phyloP scores from a whole-genome alignment of 2,888 invertebrate genomes.

The Camponotus fellah region DNA sequence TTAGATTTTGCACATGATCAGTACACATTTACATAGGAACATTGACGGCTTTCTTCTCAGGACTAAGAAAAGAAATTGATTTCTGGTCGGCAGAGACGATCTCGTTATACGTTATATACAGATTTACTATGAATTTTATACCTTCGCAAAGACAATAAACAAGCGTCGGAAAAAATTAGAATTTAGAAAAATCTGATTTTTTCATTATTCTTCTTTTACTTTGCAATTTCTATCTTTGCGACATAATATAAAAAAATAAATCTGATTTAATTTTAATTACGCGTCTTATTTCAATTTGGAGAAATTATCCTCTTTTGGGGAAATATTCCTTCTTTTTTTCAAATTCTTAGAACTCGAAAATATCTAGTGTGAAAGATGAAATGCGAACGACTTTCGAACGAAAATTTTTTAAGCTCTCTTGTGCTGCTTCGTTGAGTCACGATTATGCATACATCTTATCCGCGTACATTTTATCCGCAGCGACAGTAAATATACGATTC shows the following conservation, averaged over 20 bases:
- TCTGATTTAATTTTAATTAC: background rate
- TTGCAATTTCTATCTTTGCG: background rate
- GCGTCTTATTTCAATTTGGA: background rate
- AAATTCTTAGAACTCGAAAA: background rate
- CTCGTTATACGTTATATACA: background rate
- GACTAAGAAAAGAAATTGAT: conserved; percentile 48
- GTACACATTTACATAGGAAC: conserved; percentile 74
- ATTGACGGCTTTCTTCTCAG: conserved; percentile 63
- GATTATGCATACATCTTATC: conserved; percentile 11
- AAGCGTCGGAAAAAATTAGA: background rate
- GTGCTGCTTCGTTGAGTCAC: conserved; percentile 42
- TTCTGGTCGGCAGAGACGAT: conserved; percentile 35
- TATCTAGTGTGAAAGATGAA: background rate
- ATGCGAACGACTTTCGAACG: conserved; percentile 5
- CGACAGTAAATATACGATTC: conserved; percentile 32
- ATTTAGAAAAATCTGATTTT: background rate
- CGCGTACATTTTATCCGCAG: conserved; percentile 41
- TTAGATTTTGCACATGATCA: conserved; percentile 55
- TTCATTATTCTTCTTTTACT: background rate
- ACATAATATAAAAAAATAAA: background rate
- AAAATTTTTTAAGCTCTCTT: conserved; percentile 16
- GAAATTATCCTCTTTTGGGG: background rate
- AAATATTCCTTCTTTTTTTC: background rate
- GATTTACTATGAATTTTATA: background rate
- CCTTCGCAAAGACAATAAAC: background rate